Conservation (phyloP, 2,888 invertebrate species). For the Orthosia cruda region DNA sequence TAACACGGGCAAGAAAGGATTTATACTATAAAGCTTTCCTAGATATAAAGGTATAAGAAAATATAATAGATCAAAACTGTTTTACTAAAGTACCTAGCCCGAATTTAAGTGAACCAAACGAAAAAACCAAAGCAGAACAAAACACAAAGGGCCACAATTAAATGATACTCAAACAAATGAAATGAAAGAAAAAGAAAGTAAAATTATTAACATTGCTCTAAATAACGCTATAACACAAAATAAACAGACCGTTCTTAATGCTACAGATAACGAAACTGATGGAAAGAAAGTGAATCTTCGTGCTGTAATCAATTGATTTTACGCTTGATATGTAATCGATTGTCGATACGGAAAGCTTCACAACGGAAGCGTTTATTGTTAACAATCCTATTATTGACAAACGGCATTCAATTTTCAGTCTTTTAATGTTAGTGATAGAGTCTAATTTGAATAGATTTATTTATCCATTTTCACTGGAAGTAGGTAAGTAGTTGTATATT, state of each 20-base stretch:
- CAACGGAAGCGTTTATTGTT: constrained; percentile 74
- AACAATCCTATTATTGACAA: constrained; percentile 41
- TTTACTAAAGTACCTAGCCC: no score
- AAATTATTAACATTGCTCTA: constrained; percentile 62
- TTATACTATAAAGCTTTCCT: not conserved
- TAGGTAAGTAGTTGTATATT: constrained; percentile 33
- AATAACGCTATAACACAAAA: constrained; percentile 74
- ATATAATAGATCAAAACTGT: no score
- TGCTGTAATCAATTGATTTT: constrained; percentile 83
- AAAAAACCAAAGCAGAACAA: no score
- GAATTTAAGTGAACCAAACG: not conserved
- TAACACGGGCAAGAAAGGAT: no score
- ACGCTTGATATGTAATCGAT: constrained; percentile 80
- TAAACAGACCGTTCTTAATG: constrained; percentile 79
- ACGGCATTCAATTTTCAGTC: constrained; percentile 26
- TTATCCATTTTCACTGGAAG: constrained; percentile 38
- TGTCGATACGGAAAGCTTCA: constrained; percentile 77
- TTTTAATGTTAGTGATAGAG: constrained; percentile 23
- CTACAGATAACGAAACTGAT: constrained; percentile 71
- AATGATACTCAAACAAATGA: constrained; percentile 34
- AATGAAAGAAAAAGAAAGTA: constrained; percentile 65
- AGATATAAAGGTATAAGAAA: no score
- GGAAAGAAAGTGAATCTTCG: constrained; percentile 71
- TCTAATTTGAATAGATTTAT: constrained; percentile 5
- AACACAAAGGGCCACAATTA: constrained; percentile 3